phyloP scores from a whole-genome alignment of 2,797 vertebrate genomes.

The Hydrophis major region DNA sequence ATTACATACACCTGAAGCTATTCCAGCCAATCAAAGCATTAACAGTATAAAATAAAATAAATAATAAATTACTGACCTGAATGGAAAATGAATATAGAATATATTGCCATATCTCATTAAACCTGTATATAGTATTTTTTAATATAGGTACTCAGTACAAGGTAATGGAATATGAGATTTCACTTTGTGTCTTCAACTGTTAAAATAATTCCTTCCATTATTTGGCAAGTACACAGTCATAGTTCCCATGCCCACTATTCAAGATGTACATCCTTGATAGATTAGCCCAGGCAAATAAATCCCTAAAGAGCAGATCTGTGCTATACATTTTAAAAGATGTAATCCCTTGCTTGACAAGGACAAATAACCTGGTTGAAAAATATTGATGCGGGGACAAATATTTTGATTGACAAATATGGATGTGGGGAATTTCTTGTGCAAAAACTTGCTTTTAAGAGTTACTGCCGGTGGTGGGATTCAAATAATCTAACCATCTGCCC shows the following conservation, averaged over 20 bases:
- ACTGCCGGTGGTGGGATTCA: too few relatives aligned
- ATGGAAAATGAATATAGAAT: background rate
- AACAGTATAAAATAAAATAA: background rate
- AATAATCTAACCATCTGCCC: too few relatives aligned
- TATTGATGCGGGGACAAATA: too few relatives aligned
- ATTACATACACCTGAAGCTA: constrained; percentile 3
- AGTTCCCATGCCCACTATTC: background rate
- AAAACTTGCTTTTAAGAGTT: background rate
- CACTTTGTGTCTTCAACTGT: background rate
- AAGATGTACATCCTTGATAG: background rate
- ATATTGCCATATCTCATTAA: background rate
- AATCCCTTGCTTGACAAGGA: background rate
- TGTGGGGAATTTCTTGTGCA: background rate
- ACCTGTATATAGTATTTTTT: background rate
- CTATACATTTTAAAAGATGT: background rate
- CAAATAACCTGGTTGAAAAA: background rate
- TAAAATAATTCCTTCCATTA: background rate
- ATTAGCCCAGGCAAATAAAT: background rate
- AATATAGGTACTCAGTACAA: background rate
- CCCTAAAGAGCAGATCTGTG: background rate
- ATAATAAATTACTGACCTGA: background rate
- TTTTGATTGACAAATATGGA: background rate
- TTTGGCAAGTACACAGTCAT: background rate
- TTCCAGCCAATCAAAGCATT: constrained; percentile 29
- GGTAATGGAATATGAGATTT: background rate